phyloP scores from a whole-genome alignment of 2,888 invertebrate species.

The Philhelius pedissequus region DNA sequence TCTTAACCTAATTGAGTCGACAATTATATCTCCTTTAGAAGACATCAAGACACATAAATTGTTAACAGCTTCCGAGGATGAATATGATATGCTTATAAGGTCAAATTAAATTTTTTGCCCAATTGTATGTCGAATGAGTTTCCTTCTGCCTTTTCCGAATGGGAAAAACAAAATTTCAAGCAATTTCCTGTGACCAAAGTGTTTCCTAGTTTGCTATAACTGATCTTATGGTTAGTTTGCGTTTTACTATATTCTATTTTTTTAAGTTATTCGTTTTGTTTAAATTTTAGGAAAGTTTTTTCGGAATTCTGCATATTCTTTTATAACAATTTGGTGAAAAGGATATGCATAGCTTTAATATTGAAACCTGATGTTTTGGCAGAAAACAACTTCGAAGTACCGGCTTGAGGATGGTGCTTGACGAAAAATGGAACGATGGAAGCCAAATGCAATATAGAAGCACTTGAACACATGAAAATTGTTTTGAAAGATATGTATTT shows the following conservation, averaged over 20 bases:
- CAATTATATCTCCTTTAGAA: conserved; percentile 71
- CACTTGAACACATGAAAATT: conserved; percentile 76
- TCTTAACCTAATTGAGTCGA: conserved; percentile 80
- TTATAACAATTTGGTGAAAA: conserved; percentile 93
- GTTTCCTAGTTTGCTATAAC: conserved; percentile 86
- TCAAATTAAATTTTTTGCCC: conserved; percentile 77
- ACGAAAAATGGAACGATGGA: conserved; percentile 69
- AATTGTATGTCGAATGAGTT: conserved; percentile 74
- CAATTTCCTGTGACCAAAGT: conserved; percentile 89
- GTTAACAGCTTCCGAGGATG: conserved; percentile 84
- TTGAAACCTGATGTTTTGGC: conserved; percentile 87
- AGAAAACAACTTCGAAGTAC: conserved; percentile 87
- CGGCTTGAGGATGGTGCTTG: conserved; percentile 73
- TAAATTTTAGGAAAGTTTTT: conserved; percentile 83
- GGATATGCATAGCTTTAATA: conserved; percentile 89
- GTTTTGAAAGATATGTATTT: conserved; percentile 75
- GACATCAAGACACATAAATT: conserved; percentile 76
- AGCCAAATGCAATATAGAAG: conserved; percentile 73
- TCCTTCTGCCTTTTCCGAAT: conserved; percentile 71
- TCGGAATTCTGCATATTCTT: conserved; percentile 92
- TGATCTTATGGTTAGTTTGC: conserved; percentile 85
- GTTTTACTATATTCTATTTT: neutral
- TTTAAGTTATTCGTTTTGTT: neutral
- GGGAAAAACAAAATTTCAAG: conserved; percentile 74
- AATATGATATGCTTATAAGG: conserved; percentile 88